Evolutionary conservation across 2,888 invertebrate species (phyloP).

Genomic region (Ceratothoa steindachneri): DNA sequence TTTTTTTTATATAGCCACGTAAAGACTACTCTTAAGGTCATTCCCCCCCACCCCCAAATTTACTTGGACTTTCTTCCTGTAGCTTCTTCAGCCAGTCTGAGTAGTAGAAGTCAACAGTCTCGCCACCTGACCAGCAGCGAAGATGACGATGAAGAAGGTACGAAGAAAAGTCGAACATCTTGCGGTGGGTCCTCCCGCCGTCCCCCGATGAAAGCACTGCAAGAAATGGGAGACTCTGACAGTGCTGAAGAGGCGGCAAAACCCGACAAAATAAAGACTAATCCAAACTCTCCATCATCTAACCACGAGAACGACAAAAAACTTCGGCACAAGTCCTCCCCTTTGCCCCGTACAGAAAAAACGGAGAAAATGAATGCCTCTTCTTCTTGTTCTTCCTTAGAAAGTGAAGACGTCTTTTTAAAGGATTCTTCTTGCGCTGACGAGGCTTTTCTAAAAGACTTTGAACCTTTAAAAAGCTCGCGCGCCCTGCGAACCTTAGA

Average conservation of each 20-base stretch:
- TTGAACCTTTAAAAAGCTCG: conserved; percentile 41
- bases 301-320: neutral
- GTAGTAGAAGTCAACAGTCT: conserved; percentile 32
- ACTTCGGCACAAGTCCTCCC: too few species aligned
- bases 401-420: neutral
- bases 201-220: conserved; percentile 21
- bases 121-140: conserved; percentile 42
- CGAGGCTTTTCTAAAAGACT: conserved; percentile 39
- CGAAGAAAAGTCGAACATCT: conserved; percentile 11
- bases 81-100: conserved; percentile 37
- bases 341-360: too few species aligned
- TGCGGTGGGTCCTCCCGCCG: conserved; percentile 4
- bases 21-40: too few species aligned
- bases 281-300: neutral
- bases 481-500: conserved; percentile 32
- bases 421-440: neutral
- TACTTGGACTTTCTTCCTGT: too few species aligned
- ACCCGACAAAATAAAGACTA: neutral
- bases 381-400: neutral
- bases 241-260: neutral
- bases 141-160: conserved; percentile 41
- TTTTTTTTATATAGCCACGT: too few species aligned
- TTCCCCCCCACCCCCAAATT: too few species aligned
- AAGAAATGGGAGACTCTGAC: conserved; percentile 26
- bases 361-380: neutral